phyloP scores from a whole-genome alignment of 2,113 vertebrate species.

The Albula glossodonta region DNA sequence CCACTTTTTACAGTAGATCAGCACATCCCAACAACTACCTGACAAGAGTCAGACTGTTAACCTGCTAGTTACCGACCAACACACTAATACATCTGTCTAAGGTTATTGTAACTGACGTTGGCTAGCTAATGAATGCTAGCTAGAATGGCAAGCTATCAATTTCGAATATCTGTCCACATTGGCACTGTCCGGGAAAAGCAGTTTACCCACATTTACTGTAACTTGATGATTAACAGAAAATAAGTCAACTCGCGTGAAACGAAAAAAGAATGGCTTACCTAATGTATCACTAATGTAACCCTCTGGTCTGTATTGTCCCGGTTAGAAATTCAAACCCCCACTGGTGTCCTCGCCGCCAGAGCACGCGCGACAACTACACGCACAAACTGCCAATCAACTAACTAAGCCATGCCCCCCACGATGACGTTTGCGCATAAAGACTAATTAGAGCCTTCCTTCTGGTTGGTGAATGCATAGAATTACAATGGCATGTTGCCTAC shows the following conservation, averaged over 20 bases:
- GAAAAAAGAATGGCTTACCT: constrained; percentile 28
- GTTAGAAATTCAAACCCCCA: constrained; percentile 29
- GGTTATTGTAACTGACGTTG: not conserved
- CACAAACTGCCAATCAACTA: constrained; percentile 41
- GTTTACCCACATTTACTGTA: not conserved
- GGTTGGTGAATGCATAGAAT: not conserved
- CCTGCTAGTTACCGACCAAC: not conserved
- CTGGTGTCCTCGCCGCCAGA: constrained; percentile 9
- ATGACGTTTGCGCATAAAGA: constrained; percentile 27
- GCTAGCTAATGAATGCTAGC: constrained; percentile 6
- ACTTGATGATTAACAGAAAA: not conserved
- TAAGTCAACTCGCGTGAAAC: not conserved
- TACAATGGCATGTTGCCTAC: not conserved
- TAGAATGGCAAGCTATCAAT: not conserved
- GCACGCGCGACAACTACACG: constrained; percentile 33
- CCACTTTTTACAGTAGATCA: not conserved
- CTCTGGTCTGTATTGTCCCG: constrained; percentile 4
- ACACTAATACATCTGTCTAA: not conserved
- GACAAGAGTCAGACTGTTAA: not conserved
- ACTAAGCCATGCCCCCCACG: constrained; percentile 10
- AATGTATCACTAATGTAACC: too few species aligned
- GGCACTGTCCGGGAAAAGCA: constrained; percentile 9
- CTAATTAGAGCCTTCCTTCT: not conserved
- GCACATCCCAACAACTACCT: not conserved
- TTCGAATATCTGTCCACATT: not conserved